Evolutionary conservation across 2,888 invertebrate species (phyloP).

Genomic region (Philhelius pedissequus): DNA sequence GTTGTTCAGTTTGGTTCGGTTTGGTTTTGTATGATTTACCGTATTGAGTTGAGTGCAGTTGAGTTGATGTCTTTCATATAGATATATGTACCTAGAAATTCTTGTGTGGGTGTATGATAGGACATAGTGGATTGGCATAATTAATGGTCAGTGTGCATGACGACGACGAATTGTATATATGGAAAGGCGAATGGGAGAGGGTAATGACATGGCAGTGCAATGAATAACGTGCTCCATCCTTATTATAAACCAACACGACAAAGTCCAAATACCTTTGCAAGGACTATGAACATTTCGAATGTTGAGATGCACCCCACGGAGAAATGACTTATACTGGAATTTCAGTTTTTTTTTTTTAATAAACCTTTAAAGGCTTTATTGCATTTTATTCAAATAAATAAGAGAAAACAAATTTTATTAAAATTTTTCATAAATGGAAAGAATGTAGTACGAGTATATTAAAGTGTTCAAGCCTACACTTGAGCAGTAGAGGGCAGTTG

Average conservation of each 20-base stretch:
- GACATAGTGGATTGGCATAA: slow-evolving; percentile 59
- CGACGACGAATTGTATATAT: neutral
- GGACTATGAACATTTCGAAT: neutral
- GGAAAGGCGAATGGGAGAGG: slow-evolving; percentile 23
- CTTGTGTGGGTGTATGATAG: neutral
- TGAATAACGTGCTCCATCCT: neutral
- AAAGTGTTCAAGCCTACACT: too few relatives aligned
- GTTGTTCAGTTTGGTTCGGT: slow-evolving; percentile 31
- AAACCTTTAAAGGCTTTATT: too few relatives aligned
- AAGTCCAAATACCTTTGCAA: neutral
- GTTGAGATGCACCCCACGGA: slow-evolving; percentile 59
- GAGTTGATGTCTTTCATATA: slow-evolving; percentile 29
- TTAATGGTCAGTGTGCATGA: slow-evolving; percentile 64
- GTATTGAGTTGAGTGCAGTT: slow-evolving; percentile 45
- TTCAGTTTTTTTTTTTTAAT: neutral
- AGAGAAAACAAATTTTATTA: too few relatives aligned
- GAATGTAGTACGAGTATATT: too few relatives aligned
- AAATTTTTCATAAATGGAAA: too few relatives aligned
- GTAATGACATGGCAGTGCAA: slow-evolving; percentile 26
- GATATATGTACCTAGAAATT: too few relatives aligned
- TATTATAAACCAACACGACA: neutral
- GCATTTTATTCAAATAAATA: too few relatives aligned
- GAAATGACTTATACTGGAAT: neutral
- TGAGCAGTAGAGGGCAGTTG: too few relatives aligned
- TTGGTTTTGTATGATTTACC: neutral